Percentiles rank a stretch among this genome's conserved stretches.
Evolutionary conservation across 1,140 invertebrate genomes (phyloP).

Genomic region (Drosophila watanabei): DNA sequence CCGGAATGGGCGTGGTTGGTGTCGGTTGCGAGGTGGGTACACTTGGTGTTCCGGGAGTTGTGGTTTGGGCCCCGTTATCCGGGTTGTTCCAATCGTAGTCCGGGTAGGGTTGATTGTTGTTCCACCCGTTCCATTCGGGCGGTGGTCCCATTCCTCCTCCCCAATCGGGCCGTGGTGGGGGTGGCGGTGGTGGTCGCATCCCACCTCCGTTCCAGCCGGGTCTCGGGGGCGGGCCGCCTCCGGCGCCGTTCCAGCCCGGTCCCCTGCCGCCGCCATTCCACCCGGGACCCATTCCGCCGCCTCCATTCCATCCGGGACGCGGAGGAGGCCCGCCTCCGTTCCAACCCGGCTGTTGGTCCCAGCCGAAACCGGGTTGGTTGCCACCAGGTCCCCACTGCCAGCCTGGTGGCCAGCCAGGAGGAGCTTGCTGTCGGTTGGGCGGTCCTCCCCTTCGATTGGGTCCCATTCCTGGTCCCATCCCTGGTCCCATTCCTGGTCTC

Average conservation of each 20-base stretch:
- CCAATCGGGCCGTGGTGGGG: constrained; percentile 27
- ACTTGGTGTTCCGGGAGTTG: constrained; percentile 2
- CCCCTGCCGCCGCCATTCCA: constrained; percentile 24
- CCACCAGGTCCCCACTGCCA: constrained; percentile 45
- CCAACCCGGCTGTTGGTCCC: constrained; percentile 27
- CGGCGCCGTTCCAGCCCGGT: constrained; percentile 14
- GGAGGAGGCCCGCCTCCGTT: constrained; percentile 10
- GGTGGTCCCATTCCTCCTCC: constrained; percentile 17
- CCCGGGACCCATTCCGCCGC: constrained; percentile 3
- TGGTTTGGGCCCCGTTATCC: not conserved
- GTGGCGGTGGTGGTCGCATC: constrained; percentile 11
- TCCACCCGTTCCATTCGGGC: constrained; percentile 33
- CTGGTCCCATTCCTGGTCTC: constrained; percentile 1
- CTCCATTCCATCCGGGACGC: constrained; percentile 11
- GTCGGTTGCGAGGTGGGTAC: not conserved
- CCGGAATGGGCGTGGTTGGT: constrained; percentile 3
- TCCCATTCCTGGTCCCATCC: constrained; percentile 2
- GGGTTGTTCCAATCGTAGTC: constrained; percentile 1
- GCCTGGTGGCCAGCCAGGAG: constrained; percentile 46
- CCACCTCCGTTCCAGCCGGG: constrained; percentile 28
- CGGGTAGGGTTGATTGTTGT: constrained; percentile 14
- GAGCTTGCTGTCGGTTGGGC: constrained; percentile 30
- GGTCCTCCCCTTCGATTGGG: constrained; percentile 8
- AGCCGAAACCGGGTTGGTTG: constrained; percentile 25
- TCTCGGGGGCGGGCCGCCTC: constrained; percentile 3